Evolutionary conservation across 2,888 invertebrate genomes (phyloP), one percentile per base, ranked within the genome.

Genomic region (Lithophane semibrunnea): DNA sequence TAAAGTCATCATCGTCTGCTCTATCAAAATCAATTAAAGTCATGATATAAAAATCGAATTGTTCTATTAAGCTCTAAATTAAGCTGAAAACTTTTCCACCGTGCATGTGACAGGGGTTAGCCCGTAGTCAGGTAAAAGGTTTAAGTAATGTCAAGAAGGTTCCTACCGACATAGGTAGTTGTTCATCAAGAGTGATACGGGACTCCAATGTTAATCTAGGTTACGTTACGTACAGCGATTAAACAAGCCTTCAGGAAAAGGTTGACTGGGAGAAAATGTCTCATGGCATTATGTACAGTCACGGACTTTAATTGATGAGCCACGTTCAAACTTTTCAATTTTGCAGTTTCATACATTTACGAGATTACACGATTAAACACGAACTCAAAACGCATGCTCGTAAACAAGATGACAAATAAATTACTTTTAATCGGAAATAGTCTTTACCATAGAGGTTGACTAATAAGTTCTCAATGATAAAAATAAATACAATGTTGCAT

Each of bases 21-120:
- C 21, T 60, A 44, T 29, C 9, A 52, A 77, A 52, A 52, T 67
- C 60, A 77, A 54, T 77, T 21, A 52, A n/a, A 75, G 24, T 2
- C n/a, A 37, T 3, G 29, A 2, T 29, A 44, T 21, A 79, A 64
- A 56, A 80, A 72, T 65, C 18, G 49, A 66, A 18, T 75, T 42
- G 29, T 54, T 80, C 29, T 12, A 24, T 61, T 81, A 44, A 65
- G 52, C 18, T 47, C 16, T n/a, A 61, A 70, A 56, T 82, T 56
- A 56, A 29, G 58, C 70, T 44, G 60, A 37, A 37, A 80, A 67
- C 49, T 67, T 82, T 68, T 71, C 29, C 58, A 44, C 18, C 42
- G 21, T 77, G 83, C 54, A 2, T 37, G 21, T 78, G 60, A 83
- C 78, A 83, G 54, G 83, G 72, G 70, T 67, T 54, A 63, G 60